Percentiles rank a stretch among this genome's conserved stretches.
Evolutionary conservation across 2,888 invertebrate species (phyloP).

Genomic region (Ichneumoninae sp.): DNA sequence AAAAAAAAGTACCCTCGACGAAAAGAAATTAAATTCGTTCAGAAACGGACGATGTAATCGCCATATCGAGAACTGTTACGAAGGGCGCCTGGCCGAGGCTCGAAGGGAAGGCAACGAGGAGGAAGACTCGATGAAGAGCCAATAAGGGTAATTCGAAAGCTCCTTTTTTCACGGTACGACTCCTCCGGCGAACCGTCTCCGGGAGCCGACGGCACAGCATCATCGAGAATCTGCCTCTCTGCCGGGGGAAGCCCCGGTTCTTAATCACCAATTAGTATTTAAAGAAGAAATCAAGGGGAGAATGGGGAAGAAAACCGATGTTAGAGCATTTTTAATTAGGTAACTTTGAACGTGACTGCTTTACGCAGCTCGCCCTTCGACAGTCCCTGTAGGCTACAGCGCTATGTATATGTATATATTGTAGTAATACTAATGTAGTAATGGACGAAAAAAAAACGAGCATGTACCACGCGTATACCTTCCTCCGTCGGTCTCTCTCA

Average conservation of each 20-base stretch:
- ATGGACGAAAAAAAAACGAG: constrained; percentile 9
- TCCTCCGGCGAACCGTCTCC: neutral
- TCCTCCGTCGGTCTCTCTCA: constrained; percentile 26
- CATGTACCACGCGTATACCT: constrained; percentile 35
- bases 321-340: constrained; percentile 61
- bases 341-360: constrained; percentile 48
- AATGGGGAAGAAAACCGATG: neutral
- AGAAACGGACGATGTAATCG: neutral
- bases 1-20: neutral
- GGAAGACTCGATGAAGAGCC: constrained; percentile 38
- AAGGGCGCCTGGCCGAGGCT: constrained; percentile 5
- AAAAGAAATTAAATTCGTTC: neutral
- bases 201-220: constrained; percentile 8
- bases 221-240: constrained; percentile 49
- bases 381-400: constrained; percentile 35
- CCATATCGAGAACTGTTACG: neutral
- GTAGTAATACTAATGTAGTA: constrained; percentile 35
- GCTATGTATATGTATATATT: constrained; percentile 54
- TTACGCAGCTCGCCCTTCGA: constrained; percentile 14
- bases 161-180: neutral
- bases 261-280: constrained; percentile 61
- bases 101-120: neutral
- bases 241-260: constrained; percentile 30
- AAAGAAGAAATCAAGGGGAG: constrained; percentile 15
- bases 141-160: neutral